Percentiles rank a stretch among this genome's conserved stretches.
Evolutionary conservation across 2,113 vertebrate species (phyloP).

Genomic region (Eonycteris spelaea): DNA sequence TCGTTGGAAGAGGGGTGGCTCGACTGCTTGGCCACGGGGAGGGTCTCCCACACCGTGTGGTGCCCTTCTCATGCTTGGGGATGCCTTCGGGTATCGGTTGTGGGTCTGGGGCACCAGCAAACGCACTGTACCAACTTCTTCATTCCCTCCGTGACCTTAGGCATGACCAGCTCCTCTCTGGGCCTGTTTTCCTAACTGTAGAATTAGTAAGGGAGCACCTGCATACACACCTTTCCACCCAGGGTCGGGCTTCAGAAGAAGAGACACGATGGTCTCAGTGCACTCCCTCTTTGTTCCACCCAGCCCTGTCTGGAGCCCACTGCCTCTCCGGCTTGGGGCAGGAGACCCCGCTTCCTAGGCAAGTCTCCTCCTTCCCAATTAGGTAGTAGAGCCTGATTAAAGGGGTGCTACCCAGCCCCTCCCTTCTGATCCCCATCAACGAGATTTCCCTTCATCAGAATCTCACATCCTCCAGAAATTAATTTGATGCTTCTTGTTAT

Average conservation of each 20-base stretch:
- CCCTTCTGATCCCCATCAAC: constrained; percentile 84
- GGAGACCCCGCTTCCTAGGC: background rate
- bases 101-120: background rate
- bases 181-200: background rate
- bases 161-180: background rate
- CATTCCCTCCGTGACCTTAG: background rate
- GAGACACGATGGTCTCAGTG: background rate
- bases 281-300: background rate
- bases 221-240: background rate
- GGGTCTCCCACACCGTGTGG: fast-evolving
- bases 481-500: constrained; percentile 91
- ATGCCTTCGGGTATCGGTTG: background rate
- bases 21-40: background rate
- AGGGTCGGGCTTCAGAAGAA: background rate
- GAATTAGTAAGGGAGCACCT: background rate
- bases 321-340: fast-evolving
- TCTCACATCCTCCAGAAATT: constrained; percentile 91
- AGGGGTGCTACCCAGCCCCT: constrained; percentile 62
- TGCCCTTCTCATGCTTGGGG: background rate
- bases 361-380: constrained; percentile 74
- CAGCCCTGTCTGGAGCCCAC: fast-evolving
- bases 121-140: background rate
- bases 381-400: constrained; percentile 78
- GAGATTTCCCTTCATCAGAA: constrained; percentile 89
- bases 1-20: background rate